These are phyloP conservation scores for Rhagium mordax DNA, from an alignment of 2,888 invertebrate species.

Conservation along the genomic window DNA sequence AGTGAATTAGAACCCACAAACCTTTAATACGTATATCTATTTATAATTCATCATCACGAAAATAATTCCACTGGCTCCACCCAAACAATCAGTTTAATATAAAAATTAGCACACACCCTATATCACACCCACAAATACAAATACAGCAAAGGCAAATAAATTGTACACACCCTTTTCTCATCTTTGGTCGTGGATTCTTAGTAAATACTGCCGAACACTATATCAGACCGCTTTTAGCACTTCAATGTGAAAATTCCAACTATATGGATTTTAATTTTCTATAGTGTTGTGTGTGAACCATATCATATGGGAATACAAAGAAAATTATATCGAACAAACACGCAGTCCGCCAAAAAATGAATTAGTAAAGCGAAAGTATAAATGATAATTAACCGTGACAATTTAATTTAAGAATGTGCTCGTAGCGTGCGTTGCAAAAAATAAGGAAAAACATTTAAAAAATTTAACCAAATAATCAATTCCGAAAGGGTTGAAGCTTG, in stretches of 20 bases:
- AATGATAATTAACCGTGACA: constrained; percentile 11
- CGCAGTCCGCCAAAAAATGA: constrained; percentile 39
- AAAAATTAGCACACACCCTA: constrained; percentile 18
- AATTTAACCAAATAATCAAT: not conserved
- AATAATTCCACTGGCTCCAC: not conserved
- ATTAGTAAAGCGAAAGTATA: constrained; percentile 37
- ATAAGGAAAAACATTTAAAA: not conserved
- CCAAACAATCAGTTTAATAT: not conserved
- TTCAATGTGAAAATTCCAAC: constrained; percentile 13
- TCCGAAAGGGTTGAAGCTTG: too few species aligned
- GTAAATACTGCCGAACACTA: not conserved
- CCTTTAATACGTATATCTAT: not conserved
- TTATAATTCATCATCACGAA: not conserved
- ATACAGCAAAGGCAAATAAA: constrained; percentile 5
- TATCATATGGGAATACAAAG: constrained; percentile 42
- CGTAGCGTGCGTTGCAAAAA: not conserved
- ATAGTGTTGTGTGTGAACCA: constrained; percentile 39
- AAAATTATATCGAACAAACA: constrained; percentile 51
- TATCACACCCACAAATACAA: not conserved
- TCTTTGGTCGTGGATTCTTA: not conserved
- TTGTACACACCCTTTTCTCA: constrained; percentile 19
- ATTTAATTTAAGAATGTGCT: constrained; percentile 11
- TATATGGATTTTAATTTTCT: constrained; percentile 22
- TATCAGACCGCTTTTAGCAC: constrained; percentile 16
- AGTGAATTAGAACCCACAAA: not conserved